Evolutionary conservation across 2,797 vertebrate species (phyloP), one percentile per base, ranked within the genome.

Genomic region (Chiloscyllium punctatum): DNA sequence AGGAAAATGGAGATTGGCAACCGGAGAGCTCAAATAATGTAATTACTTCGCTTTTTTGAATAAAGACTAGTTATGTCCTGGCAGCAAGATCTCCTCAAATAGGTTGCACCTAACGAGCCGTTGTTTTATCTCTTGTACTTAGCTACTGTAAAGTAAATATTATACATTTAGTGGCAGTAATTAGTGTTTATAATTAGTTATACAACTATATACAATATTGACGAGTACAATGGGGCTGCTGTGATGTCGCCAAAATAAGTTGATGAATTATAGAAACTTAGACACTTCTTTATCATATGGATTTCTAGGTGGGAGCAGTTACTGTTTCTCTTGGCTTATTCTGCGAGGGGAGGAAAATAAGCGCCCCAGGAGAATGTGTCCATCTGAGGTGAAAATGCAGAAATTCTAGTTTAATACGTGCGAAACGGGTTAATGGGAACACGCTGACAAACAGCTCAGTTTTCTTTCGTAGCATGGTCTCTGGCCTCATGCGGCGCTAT

Each of bases 401-500:
- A 53, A 48, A 57, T 62, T 62, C 94, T 53, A 95, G 77, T 95
- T 95, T 71, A 33, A 95, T 3, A 18, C 48, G 68, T 94, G 92
- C 42, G 68, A 30, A 94, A 94, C 92, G 51, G 72, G 94, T 95
- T 71, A 95, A 57, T 95, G 94, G 94, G 94, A 94, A 53, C 94
- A 53, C 15, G 30, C 30, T 33, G 71, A 74, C 42, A 33, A 27
- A 72, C 27, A 74, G 94, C 42, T 94, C 69, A 37, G 48, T 48
- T 71, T 72, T 51, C 71, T 77, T 95, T 33, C 33, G 48, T 74
- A 95, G 18, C 42, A 42, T 74, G 13, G 48, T 66, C 48, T n/a
- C 48, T 95, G 42, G 94, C 51, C 69, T 74, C 53, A 95, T 95
- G 48, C 51, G 94, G 94, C 71, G 71, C 94, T 74, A 74, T 94